Conservation (phyloP, 2,888 invertebrate genomes). For the Deroplatys truncata region DNA sequence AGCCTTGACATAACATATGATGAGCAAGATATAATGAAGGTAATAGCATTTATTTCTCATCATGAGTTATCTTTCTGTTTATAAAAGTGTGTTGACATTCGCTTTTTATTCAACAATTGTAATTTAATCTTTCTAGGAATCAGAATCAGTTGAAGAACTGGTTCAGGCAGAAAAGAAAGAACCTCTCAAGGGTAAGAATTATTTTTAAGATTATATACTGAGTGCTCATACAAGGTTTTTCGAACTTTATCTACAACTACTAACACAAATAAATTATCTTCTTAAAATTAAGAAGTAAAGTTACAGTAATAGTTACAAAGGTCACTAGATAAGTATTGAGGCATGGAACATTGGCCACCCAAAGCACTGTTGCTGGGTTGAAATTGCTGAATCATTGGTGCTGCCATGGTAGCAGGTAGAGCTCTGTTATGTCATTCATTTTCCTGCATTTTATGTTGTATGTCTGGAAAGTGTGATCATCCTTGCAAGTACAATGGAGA, state of each 20-base stretch:
- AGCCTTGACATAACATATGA: constrained; percentile 52
- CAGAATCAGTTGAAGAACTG: constrained; percentile 44
- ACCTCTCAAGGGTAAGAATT: constrained; percentile 31
- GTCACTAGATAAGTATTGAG: no score
- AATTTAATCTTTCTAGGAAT: constrained; percentile 42
- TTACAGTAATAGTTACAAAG: no score
- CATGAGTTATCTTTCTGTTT: background rate
- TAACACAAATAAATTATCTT: background rate
- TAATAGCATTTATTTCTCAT: constrained; percentile 38
- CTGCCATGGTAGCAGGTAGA: no score
- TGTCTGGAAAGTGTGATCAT: no score
- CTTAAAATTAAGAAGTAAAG: background rate
- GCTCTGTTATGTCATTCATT: no score
- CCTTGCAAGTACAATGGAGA: no score
- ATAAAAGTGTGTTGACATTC: background rate
- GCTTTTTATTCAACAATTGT: background rate
- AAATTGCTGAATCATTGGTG: no score
- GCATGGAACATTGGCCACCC: no score
- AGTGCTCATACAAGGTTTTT: no score
- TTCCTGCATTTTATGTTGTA: no score
- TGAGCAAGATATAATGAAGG: constrained; percentile 67
- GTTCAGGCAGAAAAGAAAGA: constrained; percentile 31
- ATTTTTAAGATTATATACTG: background rate
- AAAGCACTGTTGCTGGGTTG: no score
- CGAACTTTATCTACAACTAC: no score